These are phyloP conservation scores for Sitophilus oryzae DNA, from an alignment of 1,140 invertebrate genomes.

Conservation along the genomic window DNA sequence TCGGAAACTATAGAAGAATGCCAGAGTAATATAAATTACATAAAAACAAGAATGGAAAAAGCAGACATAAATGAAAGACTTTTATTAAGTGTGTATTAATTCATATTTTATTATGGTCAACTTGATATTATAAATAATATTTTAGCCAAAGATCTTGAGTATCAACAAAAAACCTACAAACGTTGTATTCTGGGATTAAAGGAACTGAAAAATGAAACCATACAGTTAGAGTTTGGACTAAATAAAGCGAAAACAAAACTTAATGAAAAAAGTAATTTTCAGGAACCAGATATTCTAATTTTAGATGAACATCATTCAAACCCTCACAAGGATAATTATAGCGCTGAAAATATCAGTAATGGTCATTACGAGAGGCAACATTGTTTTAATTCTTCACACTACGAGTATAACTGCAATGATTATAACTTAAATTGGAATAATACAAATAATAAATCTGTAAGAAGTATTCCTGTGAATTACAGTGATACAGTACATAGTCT, in stretches of 20 bases:
- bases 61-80: background rate
- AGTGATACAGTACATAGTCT: no score
- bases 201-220: constrained; percentile 28
- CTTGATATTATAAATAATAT: background rate
- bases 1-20: constrained; percentile 27
- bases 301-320: no score
- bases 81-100: background rate
- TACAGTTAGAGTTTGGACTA: constrained; percentile 25
- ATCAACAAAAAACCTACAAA: constrained; percentile 31
- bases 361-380: no score
- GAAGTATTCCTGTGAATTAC: no score
- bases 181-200: constrained; percentile 22
- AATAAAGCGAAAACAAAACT: constrained; percentile 21
- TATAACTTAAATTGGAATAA: no score
- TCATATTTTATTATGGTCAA: background rate
- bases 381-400: no score
- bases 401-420: no score
- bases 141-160: constrained; percentile 11
- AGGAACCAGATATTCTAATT: no score
- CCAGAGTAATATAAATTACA: constrained; percentile 28
- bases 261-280: no score
- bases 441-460: no score
- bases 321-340: no score
- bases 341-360: no score
- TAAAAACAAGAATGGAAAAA: constrained; percentile 18